Evolutionary conservation across 2,797 vertebrate species (phyloP).

Genomic region (Eleutherodactylus coqui): DNA sequence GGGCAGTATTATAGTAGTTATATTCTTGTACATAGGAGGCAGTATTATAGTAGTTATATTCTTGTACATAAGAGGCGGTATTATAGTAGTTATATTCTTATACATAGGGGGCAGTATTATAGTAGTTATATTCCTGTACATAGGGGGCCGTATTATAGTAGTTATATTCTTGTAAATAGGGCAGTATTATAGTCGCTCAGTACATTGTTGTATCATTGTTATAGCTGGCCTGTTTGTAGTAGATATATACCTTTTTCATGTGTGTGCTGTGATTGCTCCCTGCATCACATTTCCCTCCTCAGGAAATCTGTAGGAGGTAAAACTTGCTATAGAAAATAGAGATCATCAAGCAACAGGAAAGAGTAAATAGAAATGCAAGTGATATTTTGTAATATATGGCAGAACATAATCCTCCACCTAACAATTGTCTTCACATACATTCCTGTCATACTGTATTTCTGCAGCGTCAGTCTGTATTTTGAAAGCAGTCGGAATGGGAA

Average conservation of each 20-base stretch:
- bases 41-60: slow-evolving; percentile 14
- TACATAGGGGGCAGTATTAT: slow-evolving; percentile 17
- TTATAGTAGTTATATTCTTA: slow-evolving; percentile 27
- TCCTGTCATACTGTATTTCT: background rate
- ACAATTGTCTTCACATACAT: background rate
- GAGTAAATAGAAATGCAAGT: background rate
- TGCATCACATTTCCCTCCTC: background rate
- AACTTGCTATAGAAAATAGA: background rate
- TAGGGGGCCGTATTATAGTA: slow-evolving; percentile 26
- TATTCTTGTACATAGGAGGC: too few species aligned
- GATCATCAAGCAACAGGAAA: background rate
- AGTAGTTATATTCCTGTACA: slow-evolving; percentile 25
- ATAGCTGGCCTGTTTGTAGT: too few species aligned
- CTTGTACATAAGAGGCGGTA: background rate
- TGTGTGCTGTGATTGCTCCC: background rate
- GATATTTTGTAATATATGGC: background rate
- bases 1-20: too few species aligned
- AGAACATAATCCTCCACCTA: background rate
- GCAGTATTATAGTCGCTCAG: background rate
- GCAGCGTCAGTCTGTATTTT: background rate
- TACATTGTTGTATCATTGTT: too few species aligned
- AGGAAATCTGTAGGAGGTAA: background rate
- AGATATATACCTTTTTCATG: background rate
- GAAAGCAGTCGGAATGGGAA: background rate
- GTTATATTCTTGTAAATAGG: slow-evolving; percentile 13